These are phyloP conservation scores for Piprites chloris DNA, from an alignment of 2,113 vertebrate genomes.

Conservation along the genomic window DNA sequence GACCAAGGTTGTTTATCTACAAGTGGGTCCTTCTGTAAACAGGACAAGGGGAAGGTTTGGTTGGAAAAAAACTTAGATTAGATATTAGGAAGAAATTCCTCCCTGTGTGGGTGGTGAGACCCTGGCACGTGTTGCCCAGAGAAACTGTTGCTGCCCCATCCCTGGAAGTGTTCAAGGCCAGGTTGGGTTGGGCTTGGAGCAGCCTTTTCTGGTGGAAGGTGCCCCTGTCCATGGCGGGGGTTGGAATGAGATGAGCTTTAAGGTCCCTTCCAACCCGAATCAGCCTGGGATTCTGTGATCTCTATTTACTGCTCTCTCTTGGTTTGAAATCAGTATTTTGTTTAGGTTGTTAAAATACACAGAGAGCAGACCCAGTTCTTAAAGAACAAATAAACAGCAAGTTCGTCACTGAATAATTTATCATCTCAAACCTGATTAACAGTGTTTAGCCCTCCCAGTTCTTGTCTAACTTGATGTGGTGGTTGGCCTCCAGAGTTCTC, in stretches of 20 bases:
- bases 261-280: background rate
- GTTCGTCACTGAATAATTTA: background rate
- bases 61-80: background rate
- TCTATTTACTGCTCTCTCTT: background rate
- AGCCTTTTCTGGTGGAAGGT: accelerated
- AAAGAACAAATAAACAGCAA: background rate
- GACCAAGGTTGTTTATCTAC: background rate
- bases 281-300: background rate
- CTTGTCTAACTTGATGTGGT: background rate
- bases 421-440: background rate
- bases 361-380: background rate
- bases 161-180: background rate
- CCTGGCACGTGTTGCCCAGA: background rate
- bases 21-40: background rate
- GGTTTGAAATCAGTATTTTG: background rate
- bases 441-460: background rate
- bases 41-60: no score
- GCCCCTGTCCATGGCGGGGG: background rate
- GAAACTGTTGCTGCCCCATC: background rate
- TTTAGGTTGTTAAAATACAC: background rate
- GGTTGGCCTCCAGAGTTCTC: background rate
- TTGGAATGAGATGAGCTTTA: background rate
- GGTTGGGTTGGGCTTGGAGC: background rate
- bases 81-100: background rate
- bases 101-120: no score